phyloP scores from a whole-genome alignment of 2,888 invertebrate species.

The Leucozona laternaria region DNA sequence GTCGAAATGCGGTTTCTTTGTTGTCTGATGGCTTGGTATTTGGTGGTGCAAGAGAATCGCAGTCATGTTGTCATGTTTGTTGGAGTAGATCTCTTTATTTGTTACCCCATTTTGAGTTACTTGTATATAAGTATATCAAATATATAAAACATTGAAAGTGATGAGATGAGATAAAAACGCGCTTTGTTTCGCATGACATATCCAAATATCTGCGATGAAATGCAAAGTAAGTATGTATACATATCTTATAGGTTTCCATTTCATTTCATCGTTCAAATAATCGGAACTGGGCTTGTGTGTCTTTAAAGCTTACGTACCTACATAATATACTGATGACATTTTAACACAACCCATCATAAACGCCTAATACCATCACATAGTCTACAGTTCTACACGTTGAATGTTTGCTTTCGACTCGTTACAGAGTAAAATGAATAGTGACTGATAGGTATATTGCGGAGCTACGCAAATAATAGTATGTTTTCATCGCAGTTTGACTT shows the following conservation, averaged over 20 bases:
- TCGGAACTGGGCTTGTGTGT: neutral
- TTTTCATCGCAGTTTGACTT: neutral
- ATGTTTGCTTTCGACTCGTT: constrained; percentile 5
- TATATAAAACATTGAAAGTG: neutral
- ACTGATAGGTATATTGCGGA: neutral
- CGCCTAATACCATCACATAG: too few species aligned
- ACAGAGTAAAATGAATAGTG: neutral
- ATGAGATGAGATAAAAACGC: neutral
- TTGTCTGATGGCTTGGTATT: constrained; percentile 25
- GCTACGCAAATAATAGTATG: constrained; percentile 1
- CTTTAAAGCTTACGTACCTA: neutral
- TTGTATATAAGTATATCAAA: neutral
- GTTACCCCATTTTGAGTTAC: neutral
- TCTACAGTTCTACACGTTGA: too few species aligned
- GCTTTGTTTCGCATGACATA: constrained; percentile 13
- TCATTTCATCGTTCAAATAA: constrained; percentile 12
- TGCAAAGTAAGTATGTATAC: neutral
- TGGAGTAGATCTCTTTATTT: neutral
- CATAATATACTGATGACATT: neutral
- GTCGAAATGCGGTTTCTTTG: constrained; percentile 53
- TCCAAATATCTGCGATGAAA: neutral
- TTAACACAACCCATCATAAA: neutral
- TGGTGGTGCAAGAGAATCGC: neutral
- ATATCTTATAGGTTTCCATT: constrained; percentile 16
- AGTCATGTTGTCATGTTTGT: neutral